Conservation (phyloP, 2,797 vertebrate genomes). For the Pseudochaenichthys georgianus region DNA sequence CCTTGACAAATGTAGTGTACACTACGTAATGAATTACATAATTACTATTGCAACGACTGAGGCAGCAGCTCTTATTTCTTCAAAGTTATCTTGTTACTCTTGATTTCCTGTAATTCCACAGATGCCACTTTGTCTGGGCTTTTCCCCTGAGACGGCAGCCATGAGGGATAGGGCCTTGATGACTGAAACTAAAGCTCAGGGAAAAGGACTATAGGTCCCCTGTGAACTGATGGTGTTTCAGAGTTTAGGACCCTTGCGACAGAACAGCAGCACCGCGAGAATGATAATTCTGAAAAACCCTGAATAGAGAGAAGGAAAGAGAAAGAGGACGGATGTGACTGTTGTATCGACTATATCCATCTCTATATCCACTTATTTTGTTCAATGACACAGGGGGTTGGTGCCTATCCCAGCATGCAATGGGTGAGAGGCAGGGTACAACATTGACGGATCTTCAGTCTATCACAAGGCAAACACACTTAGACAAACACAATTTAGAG, state of each 20-base stretch:
- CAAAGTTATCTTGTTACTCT: constrained; percentile 66
- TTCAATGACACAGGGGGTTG: constrained; percentile 30
- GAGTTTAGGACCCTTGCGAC: constrained; percentile 60
- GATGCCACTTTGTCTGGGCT: constrained; percentile 60
- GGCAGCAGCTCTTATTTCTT: constrained; percentile 65
- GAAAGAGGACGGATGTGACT: constrained; percentile 26
- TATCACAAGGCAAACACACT: constrained; percentile 20
- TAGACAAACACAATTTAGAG: constrained; percentile 16
- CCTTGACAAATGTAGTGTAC: constrained; percentile 17
- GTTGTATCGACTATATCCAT: constrained; percentile 27
- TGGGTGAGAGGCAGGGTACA: neutral
- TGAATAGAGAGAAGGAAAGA: constrained; percentile 23
- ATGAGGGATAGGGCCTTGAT: constrained; percentile 55
- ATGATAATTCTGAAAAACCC: constrained; percentile 38
- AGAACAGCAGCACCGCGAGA: constrained; percentile 31
- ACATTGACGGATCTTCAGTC: constrained; percentile 13
- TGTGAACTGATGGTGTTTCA: constrained; percentile 47
- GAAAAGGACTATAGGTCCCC: constrained; percentile 41
- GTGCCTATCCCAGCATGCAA: constrained; percentile 33
- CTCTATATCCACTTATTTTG: constrained; percentile 37
- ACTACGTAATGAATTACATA: constrained; percentile 63
- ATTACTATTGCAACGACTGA: constrained; percentile 59
- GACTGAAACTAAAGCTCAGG: constrained; percentile 53
- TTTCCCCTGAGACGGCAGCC: constrained; percentile 54
- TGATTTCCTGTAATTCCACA: constrained; percentile 67